These are phyloP conservation scores for Cephalopholis sonnerati DNA, from an alignment of 2,113 vertebrate genomes.

Conservation along the genomic window DNA sequence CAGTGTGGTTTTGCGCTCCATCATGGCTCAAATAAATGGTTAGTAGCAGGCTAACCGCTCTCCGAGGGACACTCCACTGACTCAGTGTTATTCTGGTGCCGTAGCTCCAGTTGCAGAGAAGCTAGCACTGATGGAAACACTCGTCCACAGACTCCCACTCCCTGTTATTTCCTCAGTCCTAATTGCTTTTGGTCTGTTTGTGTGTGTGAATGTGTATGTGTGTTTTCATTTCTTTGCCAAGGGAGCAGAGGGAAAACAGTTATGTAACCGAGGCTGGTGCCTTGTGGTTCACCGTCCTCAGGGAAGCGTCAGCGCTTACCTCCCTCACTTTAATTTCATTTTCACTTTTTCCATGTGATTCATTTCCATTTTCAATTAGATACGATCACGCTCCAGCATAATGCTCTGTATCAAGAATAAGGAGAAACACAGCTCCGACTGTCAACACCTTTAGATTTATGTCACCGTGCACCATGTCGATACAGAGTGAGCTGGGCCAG, in stretches of 20 bases:
- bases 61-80: constrained; percentile 68
- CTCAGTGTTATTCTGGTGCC: constrained; percentile 75
- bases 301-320: constrained; percentile 43
- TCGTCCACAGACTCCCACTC: constrained; percentile 51
- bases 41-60: constrained; percentile 54
- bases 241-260: constrained; percentile 67
- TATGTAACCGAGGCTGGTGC: constrained; percentile 76
- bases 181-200: constrained; percentile 70
- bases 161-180: constrained; percentile 75
- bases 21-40: constrained; percentile 59
- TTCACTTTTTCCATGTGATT: constrained; percentile 67
- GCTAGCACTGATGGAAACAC: constrained; percentile 70
- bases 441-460: constrained; percentile 45
- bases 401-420: constrained; percentile 17
- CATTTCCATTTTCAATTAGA: constrained; percentile 73
- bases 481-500: not conserved
- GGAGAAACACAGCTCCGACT: constrained; percentile 6
- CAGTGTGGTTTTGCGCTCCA: constrained; percentile 45
- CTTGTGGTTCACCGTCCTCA: constrained; percentile 56
- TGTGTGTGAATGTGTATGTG: constrained; percentile 35
- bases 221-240: constrained; percentile 50
- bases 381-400: constrained; percentile 17
- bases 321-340: constrained; percentile 59
- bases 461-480: constrained; percentile 15
- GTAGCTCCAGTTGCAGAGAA: constrained; percentile 52